Evolutionary conservation across 2,888 invertebrate species (phyloP), one percentile per base, ranked within the genome.

Genomic region (Polymixis lichenea): DNA sequence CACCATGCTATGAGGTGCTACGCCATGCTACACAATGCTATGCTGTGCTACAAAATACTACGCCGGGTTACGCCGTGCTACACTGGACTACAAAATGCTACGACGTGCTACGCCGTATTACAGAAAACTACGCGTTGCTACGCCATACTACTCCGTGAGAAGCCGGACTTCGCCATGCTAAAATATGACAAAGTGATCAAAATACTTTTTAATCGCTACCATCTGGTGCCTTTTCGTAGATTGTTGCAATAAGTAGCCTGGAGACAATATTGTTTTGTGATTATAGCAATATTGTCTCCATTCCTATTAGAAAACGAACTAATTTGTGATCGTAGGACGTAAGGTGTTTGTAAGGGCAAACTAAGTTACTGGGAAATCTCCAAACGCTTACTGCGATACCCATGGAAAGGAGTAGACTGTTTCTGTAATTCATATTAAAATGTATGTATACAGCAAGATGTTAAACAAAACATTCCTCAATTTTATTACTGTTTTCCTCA

Each of bases 181-280:
- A 38, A 43, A 75, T 51, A 19, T 17, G 0, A 51, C 28, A 46
- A 28, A 53, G n/a, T 19, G 0, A 74, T 15, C 1, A 28, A 61
- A 17, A 46, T 17, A n/a, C 9, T 43, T 53, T 53, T 74, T 11
- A 15, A 49, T 49, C 4, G 17, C 3, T 11, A 49, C 17, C 6
- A 43, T 62, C 13, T 7, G 43, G 17, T 53, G 67, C 67, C 56
- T 65, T 46, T 22, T 49, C 46, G 55, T 38, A 25, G 9, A 55
- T 68, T 9, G 22, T 55, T 68, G 53, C 68, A 68, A 68, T 78
- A 11, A 46, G 25, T 25, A 22, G 60, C 17, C 11, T 49, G 15
- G 2, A 38, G 13, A 38, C 22, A 28, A 15, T 22, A 28, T 69
- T 55, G 7, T 11, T 25, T 19, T 32, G 49, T 46, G 17, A 55